phyloP scores from a whole-genome alignment of 2,888 invertebrate species.

The Clitarchus hookeri region DNA sequence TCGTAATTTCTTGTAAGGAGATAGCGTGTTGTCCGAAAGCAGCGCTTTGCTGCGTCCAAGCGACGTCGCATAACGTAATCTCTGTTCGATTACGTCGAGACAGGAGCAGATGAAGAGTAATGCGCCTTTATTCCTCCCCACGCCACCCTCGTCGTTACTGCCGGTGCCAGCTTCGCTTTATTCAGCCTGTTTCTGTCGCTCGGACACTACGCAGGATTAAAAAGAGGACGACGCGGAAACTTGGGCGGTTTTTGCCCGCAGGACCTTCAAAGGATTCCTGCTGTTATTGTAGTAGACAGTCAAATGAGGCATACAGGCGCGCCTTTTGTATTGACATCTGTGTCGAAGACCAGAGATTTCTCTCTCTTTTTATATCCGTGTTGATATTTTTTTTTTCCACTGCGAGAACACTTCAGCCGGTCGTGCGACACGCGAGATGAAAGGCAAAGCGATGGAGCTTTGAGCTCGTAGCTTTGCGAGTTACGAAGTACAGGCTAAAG shows the following conservation, averaged over 20 bases:
- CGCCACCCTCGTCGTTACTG: background rate
- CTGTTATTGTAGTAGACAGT: conserved; percentile 1
- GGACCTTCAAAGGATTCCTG: conserved; percentile 1
- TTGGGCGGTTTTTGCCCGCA: background rate
- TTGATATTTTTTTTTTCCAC: too few relatives aligned
- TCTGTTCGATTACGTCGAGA: background rate
- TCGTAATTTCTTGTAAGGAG: too few relatives aligned
- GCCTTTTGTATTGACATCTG: conserved; percentile 10
- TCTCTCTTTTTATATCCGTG: too few relatives aligned
- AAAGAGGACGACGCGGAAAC: background rate
- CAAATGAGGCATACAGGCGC: background rate
- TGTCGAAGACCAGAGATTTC: background rate
- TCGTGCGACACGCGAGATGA: too few relatives aligned
- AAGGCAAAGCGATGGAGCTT: too few relatives aligned
- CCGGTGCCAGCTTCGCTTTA: background rate
- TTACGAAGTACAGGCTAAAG: too few relatives aligned
- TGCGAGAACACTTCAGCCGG: too few relatives aligned
- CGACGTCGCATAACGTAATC: too few relatives aligned
- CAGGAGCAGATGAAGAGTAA: background rate
- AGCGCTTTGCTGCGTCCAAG: too few relatives aligned
- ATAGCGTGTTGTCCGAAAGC: too few relatives aligned
- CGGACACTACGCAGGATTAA: background rate
- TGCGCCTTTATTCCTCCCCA: background rate
- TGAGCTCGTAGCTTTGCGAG: too few relatives aligned
- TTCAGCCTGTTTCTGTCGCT: background rate